Evolutionary conservation across 2,113 vertebrate genomes (phyloP), one percentile per base, ranked within the genome.

Genomic region (Seriola quinqueradiata): DNA sequence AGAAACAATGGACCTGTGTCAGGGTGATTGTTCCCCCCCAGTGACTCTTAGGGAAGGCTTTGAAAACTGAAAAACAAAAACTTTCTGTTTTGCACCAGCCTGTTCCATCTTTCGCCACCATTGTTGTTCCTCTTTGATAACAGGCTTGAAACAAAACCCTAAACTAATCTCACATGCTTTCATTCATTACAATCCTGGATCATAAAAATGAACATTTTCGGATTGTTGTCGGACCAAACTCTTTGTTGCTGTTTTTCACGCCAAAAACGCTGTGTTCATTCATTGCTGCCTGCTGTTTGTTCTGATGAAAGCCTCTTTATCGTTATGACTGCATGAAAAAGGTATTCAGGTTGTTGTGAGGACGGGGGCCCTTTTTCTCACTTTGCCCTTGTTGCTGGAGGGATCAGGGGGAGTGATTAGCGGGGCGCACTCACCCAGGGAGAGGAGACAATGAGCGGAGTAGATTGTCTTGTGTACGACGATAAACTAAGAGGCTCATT

Each of bases 401-500:
- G 80, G 85, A 75, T 64, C 52, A 36, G 66, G 65, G 28, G 68
- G 79, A 75, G 67, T 72, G 89, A 90, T 90, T 83, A 81, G 77
- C 36, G 55, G 75, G 65, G 61, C 50, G 4, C 77, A 61, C 78
- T 89, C 82, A 85, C 84, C 54, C 66, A 71, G 86, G 84, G 84
- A 91, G 75, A 67, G 64, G 52, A 84, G 79, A 92, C 88, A 90
- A 73, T 82, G 70, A 87, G 82, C 34, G 36, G 75, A 84, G 70
- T 70, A 67, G 79, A 85, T 89, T 84, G 82, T 85, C 85, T 88
- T 87, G 86, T 89, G 84, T 88, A 84, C 7, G 36, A 88, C 46
- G 80, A 85, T 88, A 81, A 92, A 92, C 86, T 89, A 90, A 90
- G 90, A 85, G 85, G 84, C 85, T 89, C 87, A 85, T 92, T 90